Conservation (phyloP, 2,113 vertebrate genomes). For the human (Homo sapiens) region DNA sequence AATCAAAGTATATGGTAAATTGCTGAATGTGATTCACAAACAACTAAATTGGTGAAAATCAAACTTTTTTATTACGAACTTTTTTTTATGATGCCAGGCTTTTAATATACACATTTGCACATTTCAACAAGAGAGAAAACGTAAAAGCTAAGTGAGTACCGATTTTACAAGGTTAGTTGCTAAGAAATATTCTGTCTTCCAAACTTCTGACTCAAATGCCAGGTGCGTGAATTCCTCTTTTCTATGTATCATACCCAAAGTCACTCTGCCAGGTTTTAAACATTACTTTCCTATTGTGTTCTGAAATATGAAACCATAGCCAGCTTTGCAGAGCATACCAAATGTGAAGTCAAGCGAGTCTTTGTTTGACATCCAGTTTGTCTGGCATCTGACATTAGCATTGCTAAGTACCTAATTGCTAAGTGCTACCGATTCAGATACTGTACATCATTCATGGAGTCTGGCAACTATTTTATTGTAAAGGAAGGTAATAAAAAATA, state of each 20-base stretch:
- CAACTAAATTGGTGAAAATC: neutral
- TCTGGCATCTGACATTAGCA: slow-evolving; percentile 81
- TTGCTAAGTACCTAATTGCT: slow-evolving; percentile 45
- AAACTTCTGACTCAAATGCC: neutral
- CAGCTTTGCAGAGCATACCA: slow-evolving; percentile 49
- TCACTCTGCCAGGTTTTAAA: slow-evolving; percentile 25
- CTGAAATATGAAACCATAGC: accelerated
- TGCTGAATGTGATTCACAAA: neutral
- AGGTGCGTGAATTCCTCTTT: neutral
- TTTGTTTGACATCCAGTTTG: slow-evolving; percentile 68
- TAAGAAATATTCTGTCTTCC: neutral
- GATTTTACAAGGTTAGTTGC: neutral
- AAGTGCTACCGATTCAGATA: slow-evolving; percentile 20
- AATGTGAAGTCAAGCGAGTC: slow-evolving; percentile 15
- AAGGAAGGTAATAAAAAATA: neutral
- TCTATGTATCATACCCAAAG: neutral
- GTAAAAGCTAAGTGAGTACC: neutral
- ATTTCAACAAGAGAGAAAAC: slow-evolving; percentile 23
- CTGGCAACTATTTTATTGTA: slow-evolving; percentile 47
- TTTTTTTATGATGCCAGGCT: neutral
- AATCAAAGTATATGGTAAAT: accelerated
- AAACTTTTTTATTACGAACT: neutral
- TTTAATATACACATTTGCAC: neutral
- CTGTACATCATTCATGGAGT: neutral
- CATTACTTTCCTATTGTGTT: slow-evolving; percentile 53